Evolutionary conservation across 2,888 invertebrate species (phyloP).

Genomic region (Campopleginae sp.): DNA sequence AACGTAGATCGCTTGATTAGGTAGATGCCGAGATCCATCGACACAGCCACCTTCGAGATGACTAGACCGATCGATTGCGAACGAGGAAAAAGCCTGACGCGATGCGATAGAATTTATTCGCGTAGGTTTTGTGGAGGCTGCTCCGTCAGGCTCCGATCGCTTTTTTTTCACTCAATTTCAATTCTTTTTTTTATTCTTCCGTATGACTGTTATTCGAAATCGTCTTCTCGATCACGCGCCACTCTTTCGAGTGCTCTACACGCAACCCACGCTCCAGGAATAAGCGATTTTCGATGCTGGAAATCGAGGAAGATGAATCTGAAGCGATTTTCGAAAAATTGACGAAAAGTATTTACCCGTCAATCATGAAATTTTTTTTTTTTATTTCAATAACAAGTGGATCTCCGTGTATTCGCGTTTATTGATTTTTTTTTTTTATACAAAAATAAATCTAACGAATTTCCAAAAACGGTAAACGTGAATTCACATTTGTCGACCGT

Average conservation of each 20-base stretch:
- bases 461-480: background rate
- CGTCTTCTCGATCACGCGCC: constrained; percentile 4
- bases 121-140: constrained; percentile 61
- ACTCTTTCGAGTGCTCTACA: constrained; percentile 32
- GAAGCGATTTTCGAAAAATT: background rate
- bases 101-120: constrained; percentile 49
- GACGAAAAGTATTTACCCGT: background rate
- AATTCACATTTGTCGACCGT: background rate
- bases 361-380: background rate
- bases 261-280: constrained; percentile 26
- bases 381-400: background rate
- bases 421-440: background rate
- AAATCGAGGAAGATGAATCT: background rate
- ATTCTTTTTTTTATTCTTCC: constrained; percentile 18
- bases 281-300: background rate
- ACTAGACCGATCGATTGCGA: constrained; percentile 45
- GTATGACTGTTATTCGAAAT: constrained; percentile 26
- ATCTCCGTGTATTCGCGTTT: background rate
- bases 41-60: constrained; percentile 54
- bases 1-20: constrained; percentile 62
- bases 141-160: background rate
- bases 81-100: constrained; percentile 34
- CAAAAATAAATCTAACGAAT: background rate
- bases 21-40: constrained; percentile 65
- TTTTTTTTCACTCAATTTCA: background rate